Base-by-base conservation (phyloP, 2,113 vertebrate species). In the Nipponia nippon region DNA sequence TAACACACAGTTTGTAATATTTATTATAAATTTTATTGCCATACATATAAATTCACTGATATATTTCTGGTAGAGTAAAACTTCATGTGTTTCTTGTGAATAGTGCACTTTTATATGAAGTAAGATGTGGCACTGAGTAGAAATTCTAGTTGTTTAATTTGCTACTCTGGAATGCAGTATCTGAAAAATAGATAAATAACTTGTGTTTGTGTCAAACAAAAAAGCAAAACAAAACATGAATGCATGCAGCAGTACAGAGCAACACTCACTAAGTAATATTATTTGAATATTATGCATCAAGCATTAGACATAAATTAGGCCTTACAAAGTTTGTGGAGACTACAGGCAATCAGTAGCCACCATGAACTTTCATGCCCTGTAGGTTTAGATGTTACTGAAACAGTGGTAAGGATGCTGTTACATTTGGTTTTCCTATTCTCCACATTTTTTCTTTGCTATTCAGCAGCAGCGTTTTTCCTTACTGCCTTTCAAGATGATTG, bases 11-110 rank as follows among this genome's bases (percentile, higher is more conserved):
- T 87, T 93, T 83, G 15, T 93, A 85, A 44, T 92, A 81, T 81
- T 93, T 95, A 93, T 91, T 85, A 80, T 66, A 52, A 42, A 85
- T 87, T 70, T 55, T 93, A 89, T 87, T 72, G 76, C 63, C 42
- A 40, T 84, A 58, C 46, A 8, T 83, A 67, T 67, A 80, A 82
- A 66, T 77, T 62, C 62, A 78, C 27, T 58, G 47, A 16, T 80
- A 66, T 9, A 46, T 91, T 93, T 87, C 70, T 49, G 29, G 36
- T 89, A 94, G 90, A 78, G 29, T 95, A 73, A 40, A 84, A 53
- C 46, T 83, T 79, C 46, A 58, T 63, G 80, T 95, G 82, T 75
- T 96, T 77, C 67, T 93, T 93, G 91, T 96, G 55, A 96, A 72
- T 87, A 87, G 65, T 75, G 89, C 67, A 80, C 83, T 95, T 96